A percentile compares a stretch with the other conserved stretches of the same genome.
These are phyloP conservation scores for Marmota monax DNA, from an alignment of 2,113 vertebrate genomes.

Conservation along the genomic window DNA sequence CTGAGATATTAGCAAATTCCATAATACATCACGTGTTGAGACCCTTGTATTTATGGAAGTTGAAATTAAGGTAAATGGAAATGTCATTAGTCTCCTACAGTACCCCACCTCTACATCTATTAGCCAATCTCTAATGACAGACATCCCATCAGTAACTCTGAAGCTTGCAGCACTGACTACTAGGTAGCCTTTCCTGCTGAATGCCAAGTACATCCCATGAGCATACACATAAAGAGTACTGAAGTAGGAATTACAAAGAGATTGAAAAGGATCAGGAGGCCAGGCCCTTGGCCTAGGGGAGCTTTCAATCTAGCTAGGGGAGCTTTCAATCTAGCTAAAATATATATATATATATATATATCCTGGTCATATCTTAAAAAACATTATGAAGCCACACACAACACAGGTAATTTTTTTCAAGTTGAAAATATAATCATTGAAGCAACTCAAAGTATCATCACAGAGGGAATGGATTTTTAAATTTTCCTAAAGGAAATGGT, in stretches of 20 bases:
- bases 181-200: background rate
- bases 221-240: background rate
- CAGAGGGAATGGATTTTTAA: background rate
- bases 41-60: background rate
- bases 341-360: background rate
- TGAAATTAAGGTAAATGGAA: constrained; percentile 39
- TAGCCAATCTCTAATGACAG: background rate
- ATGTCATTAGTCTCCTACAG: background rate
- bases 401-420: constrained; percentile 25
- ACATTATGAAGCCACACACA: constrained; percentile 21
- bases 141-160: background rate
- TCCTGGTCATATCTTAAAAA: constrained; percentile 36
- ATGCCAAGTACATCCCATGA: background rate
- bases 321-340: background rate
- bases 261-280: background rate
- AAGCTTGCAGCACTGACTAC: rapidly evolving
- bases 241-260: background rate
- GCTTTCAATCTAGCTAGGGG: background rate
- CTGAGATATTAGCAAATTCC: background rate
- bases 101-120: background rate
- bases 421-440: constrained; percentile 39
- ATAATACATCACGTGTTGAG: background rate
- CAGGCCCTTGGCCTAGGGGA: background rate
- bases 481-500: background rate
- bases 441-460: constrained; percentile 49